These are phyloP conservation scores for Micrastur ruficollis DNA, from an alignment of 2,797 vertebrate genomes.

Conservation along the genomic window DNA sequence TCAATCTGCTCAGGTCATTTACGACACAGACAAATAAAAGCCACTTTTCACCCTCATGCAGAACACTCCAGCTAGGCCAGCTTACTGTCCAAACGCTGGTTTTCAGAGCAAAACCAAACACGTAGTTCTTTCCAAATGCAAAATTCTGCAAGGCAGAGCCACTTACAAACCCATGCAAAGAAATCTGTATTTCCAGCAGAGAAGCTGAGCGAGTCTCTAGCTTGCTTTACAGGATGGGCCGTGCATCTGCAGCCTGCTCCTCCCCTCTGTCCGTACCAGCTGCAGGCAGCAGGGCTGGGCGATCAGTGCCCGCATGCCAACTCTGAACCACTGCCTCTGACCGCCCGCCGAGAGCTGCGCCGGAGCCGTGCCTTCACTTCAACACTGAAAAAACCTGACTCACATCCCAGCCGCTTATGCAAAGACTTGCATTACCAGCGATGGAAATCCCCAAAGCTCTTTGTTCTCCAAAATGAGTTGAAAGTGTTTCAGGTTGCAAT, in stretches of 20 bases:
- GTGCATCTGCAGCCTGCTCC: background rate
- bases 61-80: background rate
- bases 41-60: background rate
- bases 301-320: background rate
- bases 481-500: background rate
- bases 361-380: background rate
- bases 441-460: slow-evolving; percentile 59
- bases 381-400: background rate
- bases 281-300: background rate
- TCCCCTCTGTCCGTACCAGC: rapidly evolving
- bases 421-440: background rate
- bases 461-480: slow-evolving; percentile 11
- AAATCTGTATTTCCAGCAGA: background rate
- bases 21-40: background rate
- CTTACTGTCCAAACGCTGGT: rapidly evolving
- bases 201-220: background rate
- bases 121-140: rapidly evolving
- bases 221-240: background rate
- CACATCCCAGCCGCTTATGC: background rate
- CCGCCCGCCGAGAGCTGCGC: background rate
- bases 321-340: background rate
- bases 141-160: background rate
- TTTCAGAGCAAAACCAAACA: background rate
- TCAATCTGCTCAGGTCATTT: background rate
- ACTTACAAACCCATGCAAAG: background rate